Conservation (phyloP, 2,888 invertebrate genomes). For the Petrolisthes manimaculis region DNA sequence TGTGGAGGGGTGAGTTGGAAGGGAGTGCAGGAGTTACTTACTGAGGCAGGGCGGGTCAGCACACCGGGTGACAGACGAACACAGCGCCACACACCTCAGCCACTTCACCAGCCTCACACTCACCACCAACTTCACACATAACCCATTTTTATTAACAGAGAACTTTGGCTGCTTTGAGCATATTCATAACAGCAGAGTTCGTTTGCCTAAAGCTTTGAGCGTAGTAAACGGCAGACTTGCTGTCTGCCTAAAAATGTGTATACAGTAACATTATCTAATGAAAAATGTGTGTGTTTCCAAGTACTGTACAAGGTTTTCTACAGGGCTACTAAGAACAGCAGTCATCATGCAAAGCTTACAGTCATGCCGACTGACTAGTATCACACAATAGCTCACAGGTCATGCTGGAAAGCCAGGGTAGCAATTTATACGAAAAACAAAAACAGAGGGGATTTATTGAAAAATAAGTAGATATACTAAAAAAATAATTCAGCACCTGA, state of each 20-base stretch:
- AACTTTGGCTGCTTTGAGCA: not conserved
- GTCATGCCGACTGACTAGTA: not conserved
- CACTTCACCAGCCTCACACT: not conserved
- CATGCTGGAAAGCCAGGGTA: not conserved
- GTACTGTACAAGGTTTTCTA: too few species aligned
- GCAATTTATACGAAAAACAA: not conserved
- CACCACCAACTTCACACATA: not conserved
- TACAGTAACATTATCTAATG: too few species aligned
- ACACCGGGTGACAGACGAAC: not conserved
- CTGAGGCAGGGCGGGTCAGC: not conserved
- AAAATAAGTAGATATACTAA: not conserved
- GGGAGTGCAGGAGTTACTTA: not conserved
- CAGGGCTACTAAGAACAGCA: not conserved
- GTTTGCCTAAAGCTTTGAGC: not conserved
- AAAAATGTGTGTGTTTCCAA: too few species aligned
- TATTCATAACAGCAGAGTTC: not conserved
- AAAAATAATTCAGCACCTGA: conserved; percentile 34
- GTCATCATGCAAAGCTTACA: not conserved
- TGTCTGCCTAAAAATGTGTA: too few species aligned
- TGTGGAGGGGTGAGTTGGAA: too few species aligned
- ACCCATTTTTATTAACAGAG: not conserved
- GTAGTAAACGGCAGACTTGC: too few species aligned
- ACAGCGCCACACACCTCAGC: not conserved
- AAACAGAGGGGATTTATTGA: not conserved
- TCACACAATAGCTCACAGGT: not conserved